These are phyloP conservation scores for Euwallacea similis DNA, from an alignment of 1,140 invertebrate species.

Conservation along the genomic window DNA sequence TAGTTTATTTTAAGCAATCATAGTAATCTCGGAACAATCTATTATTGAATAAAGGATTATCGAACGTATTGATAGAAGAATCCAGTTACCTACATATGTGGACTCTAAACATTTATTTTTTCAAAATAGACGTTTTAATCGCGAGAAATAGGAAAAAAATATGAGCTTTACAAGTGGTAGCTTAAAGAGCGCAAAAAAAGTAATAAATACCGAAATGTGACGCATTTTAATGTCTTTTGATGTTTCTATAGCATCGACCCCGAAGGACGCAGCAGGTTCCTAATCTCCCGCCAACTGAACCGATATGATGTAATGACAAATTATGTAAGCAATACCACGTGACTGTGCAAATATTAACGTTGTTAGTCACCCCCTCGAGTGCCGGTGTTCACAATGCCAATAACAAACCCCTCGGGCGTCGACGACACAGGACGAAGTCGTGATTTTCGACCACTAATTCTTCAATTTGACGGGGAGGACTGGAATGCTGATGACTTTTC, in stretches of 20 bases:
- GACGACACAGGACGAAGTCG: slow-evolving; percentile 2
- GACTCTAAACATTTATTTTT: too few relatives aligned
- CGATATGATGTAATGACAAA: slow-evolving; percentile 20
- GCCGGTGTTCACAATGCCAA: slow-evolving; percentile 17
- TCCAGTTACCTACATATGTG: too few relatives aligned
- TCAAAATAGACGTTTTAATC: too few relatives aligned
- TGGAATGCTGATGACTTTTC: slow-evolving; percentile 20
- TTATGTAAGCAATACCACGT: slow-evolving; percentile 25
- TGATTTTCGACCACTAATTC: slow-evolving; percentile 31
- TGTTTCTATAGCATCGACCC: not conserved
- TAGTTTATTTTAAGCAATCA: too few relatives aligned
- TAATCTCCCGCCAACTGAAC: slow-evolving; percentile 9
- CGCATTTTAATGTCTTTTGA: too few relatives aligned
- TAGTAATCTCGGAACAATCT: too few relatives aligned
- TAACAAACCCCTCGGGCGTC: slow-evolving; percentile 21
- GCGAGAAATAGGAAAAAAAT: too few relatives aligned
- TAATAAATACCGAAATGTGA: too few relatives aligned
- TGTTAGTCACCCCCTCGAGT: slow-evolving; percentile 20
- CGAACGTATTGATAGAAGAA: too few relatives aligned
- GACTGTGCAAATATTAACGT: slow-evolving; percentile 29
- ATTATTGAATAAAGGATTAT: too few relatives aligned
- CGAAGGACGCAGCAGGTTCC: not conserved
- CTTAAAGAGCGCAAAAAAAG: too few relatives aligned
- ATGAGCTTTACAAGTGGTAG: too few relatives aligned
- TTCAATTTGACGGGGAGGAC: slow-evolving; percentile 23